Evolutionary conservation across 2,888 invertebrate genomes (phyloP).

Genomic region (Drosophila nigricruria): DNA sequence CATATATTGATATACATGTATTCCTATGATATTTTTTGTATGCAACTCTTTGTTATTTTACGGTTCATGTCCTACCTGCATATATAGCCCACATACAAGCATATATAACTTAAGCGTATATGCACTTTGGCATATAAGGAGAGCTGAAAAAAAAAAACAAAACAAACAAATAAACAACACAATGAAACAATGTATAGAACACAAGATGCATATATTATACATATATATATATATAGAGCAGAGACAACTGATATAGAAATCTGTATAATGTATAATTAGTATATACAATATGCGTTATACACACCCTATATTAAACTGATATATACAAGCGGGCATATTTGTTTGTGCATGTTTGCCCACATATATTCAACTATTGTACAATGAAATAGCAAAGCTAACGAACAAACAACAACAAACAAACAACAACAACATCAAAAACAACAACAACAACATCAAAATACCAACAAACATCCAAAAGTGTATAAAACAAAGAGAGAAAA

Average conservation of each 20-base stretch:
- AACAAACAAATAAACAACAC: constrained; percentile 33
- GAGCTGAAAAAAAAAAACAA: constrained; percentile 60
- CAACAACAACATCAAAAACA: constrained; percentile 26
- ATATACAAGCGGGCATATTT: constrained; percentile 43
- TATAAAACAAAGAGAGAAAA: constrained; percentile 43
- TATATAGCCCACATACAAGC: constrained; percentile 49
- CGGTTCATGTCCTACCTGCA: constrained; percentile 57
- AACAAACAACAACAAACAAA: constrained; percentile 29
- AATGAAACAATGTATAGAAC: constrained; percentile 70
- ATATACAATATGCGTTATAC: constrained; percentile 64
- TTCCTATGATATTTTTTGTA: constrained; percentile 67
- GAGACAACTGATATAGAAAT: constrained; percentile 21
- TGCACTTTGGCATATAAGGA: constrained; percentile 52
- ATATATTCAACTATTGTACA: constrained; percentile 67
- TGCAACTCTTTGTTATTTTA: constrained; percentile 50
- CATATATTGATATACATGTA: constrained; percentile 70
- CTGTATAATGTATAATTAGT: constrained; percentile 44
- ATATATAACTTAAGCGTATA: constrained; percentile 40
- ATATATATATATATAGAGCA: constrained; percentile 9
- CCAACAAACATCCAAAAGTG: constrained; percentile 18
- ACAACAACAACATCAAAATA: constrained; percentile 24
- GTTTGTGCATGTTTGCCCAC: constrained; percentile 19
- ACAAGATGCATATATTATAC: constrained; percentile 44
- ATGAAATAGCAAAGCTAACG: constrained; percentile 67
- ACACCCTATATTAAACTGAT: constrained; percentile 56